Conservation (phyloP, 2,888 invertebrate species). For the Eremobia ochroleuca region DNA sequence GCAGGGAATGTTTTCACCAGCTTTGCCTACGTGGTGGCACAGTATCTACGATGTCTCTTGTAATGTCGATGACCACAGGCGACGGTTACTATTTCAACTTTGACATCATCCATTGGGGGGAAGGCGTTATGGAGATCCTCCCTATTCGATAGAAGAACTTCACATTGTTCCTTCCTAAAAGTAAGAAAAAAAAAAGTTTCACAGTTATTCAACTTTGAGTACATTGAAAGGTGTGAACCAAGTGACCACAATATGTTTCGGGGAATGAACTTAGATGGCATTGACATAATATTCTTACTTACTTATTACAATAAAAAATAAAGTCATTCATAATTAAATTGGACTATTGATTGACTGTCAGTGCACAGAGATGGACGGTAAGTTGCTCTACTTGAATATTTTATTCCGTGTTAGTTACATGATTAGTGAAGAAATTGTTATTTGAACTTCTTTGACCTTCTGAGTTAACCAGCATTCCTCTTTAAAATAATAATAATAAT, state of each 20-base stretch:
- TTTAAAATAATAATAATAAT: no score
- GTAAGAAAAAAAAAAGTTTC: background rate
- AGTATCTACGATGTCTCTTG: background rate
- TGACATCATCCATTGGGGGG: background rate
- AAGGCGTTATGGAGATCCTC: background rate
- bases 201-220: background rate
- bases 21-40: no score
- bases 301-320: conserved; percentile 57
- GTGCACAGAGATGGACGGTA: conserved; percentile 12
- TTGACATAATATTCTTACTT: conserved; percentile 58
- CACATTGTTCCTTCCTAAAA: background rate
- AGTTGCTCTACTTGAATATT: conserved; percentile 34
- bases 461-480: no score
- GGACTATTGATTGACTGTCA: conserved; percentile 64
- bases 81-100: no score
- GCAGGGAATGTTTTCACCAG: no score
- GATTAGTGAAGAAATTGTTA: background rate
- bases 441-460: background rate
- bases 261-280: conserved; percentile 49
- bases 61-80: background rate
- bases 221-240: background rate
- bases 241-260: conserved; percentile 31
- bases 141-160: no score
- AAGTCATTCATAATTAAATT: conserved; percentile 70
- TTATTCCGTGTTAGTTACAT: no score